phyloP scores from a whole-genome alignment of 2,113 vertebrate species.

The Syrrhaptes paradoxus region DNA sequence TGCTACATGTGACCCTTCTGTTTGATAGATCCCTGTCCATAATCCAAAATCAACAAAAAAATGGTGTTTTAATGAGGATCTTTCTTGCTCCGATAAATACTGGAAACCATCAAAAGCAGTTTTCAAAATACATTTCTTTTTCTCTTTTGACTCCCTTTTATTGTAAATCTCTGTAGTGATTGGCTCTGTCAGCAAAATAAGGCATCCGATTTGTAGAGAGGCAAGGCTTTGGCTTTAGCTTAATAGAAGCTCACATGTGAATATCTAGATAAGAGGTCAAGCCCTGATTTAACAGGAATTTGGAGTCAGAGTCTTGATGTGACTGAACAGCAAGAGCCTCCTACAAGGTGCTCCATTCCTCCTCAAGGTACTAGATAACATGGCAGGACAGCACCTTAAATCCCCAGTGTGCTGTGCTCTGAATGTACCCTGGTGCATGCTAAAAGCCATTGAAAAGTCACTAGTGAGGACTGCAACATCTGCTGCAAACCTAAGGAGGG shows the following conservation, averaged over 20 bases:
- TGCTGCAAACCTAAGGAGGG: not conserved
- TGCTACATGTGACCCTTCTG: not conserved
- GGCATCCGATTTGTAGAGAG: not conserved
- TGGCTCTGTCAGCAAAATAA: not conserved
- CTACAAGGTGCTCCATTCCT: not conserved
- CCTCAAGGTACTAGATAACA: not conserved
- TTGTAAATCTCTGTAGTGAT: not conserved
- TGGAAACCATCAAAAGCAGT: not conserved
- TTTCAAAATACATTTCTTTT: not conserved
- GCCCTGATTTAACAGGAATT: not conserved
- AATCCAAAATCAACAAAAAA: slow-evolving; percentile 20
- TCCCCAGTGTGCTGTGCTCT: not conserved
- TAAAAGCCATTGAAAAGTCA: not conserved
- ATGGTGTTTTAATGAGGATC: not conserved
- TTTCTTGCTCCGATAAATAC: not conserved
- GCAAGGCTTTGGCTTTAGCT: not conserved
- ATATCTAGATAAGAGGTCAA: not conserved
- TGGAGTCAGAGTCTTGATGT: not conserved
- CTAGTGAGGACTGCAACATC: not conserved
- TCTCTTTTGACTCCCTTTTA: not conserved
- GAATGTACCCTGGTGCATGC: not conserved
- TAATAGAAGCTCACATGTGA: not conserved
- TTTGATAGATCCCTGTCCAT: not conserved
- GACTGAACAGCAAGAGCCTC: not conserved
- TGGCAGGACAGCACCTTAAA: not conserved